Evolutionary conservation across 2,113 vertebrate species (phyloP), one percentile per base, ranked within the genome.

Genomic region (Microcebus griseorufus): DNA sequence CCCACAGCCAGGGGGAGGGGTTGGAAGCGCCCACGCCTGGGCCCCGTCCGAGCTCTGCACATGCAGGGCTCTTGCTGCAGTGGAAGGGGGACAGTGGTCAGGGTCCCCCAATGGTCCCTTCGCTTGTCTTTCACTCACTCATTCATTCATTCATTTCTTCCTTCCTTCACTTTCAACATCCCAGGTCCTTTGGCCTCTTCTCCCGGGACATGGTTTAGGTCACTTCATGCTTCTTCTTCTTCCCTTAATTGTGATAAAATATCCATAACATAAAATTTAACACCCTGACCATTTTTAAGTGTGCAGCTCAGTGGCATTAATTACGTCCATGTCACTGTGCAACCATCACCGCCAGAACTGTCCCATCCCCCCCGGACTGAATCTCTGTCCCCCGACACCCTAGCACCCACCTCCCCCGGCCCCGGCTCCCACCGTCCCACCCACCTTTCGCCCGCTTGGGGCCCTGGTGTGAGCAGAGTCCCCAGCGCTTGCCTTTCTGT

Each of bases 331-430:
- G 1, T 3, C 1, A 34, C 13, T 37, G 39, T 5, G 37, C 12
- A 1, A 1, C 4, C 5, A 0, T 37, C 9, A 2, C 70, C 29
- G 3, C 37, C 37, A 6, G 75, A 73, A 22, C 10, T 3, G 10
- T 3, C 3, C 2, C 7, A 2, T n/a, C 25, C 0, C 27, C 20
- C 20, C 64, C 4, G 5, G 34, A n/a, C 5, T 4, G 32, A 69
- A 76, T 18, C 12, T 5, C 16, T 5, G 67, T 11, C 53, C 39
- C n/a, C 29, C 10, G 4, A 37, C 17, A 58, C 55, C 5, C 72
- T 14, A 8, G 0, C 11, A 7, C 34, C 37, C 73, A 5, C 11
- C 0, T 25, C 39, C 6, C 3, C 58, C 13, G 3, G 67, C n/a
- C n/a, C 67, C 17, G 17, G 67, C 18, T 12, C 37, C 37, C 69